Evolutionary conservation across 1,140 invertebrate genomes (phyloP).

Genomic region (Calliopsis andreniformis): DNA sequence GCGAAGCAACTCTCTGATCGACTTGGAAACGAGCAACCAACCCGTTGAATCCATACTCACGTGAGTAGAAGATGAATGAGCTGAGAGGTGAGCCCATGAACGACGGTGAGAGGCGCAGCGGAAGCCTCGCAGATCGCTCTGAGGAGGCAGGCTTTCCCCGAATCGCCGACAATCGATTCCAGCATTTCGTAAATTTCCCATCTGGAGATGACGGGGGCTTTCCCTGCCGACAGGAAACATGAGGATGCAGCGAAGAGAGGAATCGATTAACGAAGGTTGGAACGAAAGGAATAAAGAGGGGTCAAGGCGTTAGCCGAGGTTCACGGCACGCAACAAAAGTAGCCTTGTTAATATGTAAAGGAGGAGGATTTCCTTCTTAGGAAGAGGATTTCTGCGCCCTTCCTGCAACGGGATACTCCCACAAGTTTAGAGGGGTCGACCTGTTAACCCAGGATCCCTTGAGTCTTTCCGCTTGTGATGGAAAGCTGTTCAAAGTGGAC

Average conservation of each 20-base stretch:
- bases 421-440: slow-evolving; percentile 28
- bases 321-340: slow-evolving; percentile 64
- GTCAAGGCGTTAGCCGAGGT: too few relatives aligned
- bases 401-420: not conserved
- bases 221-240: slow-evolving; percentile 19
- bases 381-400: not conserved
- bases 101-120: slow-evolving; percentile 84
- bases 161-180: slow-evolving; percentile 82
- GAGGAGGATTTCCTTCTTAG: slow-evolving; percentile 54
- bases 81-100: slow-evolving; percentile 86
- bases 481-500: too few relatives aligned
- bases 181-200: slow-evolving; percentile 85
- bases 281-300: not conserved
- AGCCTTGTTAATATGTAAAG: slow-evolving; percentile 73
- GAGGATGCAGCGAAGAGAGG: not conserved
- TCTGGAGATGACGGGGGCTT: slow-evolving; percentile 76
- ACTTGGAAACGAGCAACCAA: too few relatives aligned
- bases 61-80: slow-evolving; percentile 87
- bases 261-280: slow-evolving; percentile 39
- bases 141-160: slow-evolving; percentile 86
- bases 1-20: too few relatives aligned
- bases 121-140: slow-evolving; percentile 89
- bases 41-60: slow-evolving; percentile 67
- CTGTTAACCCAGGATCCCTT: not conserved
- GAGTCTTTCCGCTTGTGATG: not conserved